phyloP scores from a whole-genome alignment of 1,140 invertebrate species.

The Cyrtorhinus lividipennis region DNA sequence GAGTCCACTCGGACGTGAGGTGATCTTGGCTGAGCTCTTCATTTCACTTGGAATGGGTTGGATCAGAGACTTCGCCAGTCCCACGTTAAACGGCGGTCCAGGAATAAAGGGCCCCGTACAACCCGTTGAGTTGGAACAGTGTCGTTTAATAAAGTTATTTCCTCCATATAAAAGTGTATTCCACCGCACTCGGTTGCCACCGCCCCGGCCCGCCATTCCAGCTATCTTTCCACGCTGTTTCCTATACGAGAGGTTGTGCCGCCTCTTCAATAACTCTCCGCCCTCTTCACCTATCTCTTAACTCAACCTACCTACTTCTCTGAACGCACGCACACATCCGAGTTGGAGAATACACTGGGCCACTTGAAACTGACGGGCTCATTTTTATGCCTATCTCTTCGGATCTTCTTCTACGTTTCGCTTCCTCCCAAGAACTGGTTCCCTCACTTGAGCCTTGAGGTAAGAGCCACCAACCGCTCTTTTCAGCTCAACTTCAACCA shows the following conservation, averaged over 20 bases:
- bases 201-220: not conserved
- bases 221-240: constrained; percentile 15
- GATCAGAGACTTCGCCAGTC: too few species aligned
- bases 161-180: constrained; percentile 8
- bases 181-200: not conserved
- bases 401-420: not conserved
- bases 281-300: not conserved
- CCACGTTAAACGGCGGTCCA: too few species aligned
- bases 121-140: not conserved
- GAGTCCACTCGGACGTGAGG: too few species aligned
- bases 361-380: not conserved
- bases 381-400: not conserved
- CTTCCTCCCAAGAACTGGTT: not conserved
- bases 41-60: too few species aligned
- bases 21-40: too few species aligned
- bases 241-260: constrained; percentile 2
- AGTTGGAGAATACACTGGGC: not conserved
- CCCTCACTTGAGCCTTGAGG: not conserved
- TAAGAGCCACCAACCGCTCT: not conserved
- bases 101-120: not conserved
- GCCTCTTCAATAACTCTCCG: constrained; percentile 7
- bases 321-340: not conserved
- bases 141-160: constrained; percentile 10
- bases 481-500: not conserved
- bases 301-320: not conserved